Conservation (phyloP, 2,113 vertebrate species). For the Stomatorhinus ivindoensis region DNA sequence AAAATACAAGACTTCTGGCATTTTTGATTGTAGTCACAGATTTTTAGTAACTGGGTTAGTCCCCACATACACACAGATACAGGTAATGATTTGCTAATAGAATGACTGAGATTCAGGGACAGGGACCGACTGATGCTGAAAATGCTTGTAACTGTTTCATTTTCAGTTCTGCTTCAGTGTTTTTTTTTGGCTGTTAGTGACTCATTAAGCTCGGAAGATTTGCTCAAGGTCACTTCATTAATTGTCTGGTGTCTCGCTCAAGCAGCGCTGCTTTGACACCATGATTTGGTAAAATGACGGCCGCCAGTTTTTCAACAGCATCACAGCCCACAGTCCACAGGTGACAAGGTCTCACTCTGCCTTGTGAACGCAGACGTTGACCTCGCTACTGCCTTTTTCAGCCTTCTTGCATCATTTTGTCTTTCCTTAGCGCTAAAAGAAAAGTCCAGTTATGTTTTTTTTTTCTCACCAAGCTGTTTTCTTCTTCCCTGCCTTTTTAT, state of each 20-base stretch:
- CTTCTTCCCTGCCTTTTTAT: neutral
- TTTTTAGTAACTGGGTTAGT: too few species aligned
- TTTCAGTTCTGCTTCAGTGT: neutral
- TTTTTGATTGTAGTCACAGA: too few species aligned
- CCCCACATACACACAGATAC: neutral
- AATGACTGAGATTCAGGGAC: neutral
- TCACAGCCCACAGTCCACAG: neutral
- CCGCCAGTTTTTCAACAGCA: neutral
- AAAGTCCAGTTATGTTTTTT: neutral
- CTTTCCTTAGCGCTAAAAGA: neutral
- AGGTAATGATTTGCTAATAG: neutral
- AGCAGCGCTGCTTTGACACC: neutral
- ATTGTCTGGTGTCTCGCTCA: neutral
- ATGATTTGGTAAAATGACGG: neutral
- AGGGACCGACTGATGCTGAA: neutral
- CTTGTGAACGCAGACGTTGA: neutral
- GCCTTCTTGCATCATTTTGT: neutral
- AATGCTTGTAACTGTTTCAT: neutral
- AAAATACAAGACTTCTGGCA: too few species aligned
- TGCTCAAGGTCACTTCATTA: neutral
- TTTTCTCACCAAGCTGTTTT: neutral
- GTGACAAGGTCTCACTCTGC: neutral
- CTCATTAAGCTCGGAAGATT: neutral
- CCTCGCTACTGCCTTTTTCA: neutral
- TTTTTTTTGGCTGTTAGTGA: neutral